phyloP scores from a whole-genome alignment of 2,113 vertebrate species.

The Ornithorhynchus anatinus region DNA sequence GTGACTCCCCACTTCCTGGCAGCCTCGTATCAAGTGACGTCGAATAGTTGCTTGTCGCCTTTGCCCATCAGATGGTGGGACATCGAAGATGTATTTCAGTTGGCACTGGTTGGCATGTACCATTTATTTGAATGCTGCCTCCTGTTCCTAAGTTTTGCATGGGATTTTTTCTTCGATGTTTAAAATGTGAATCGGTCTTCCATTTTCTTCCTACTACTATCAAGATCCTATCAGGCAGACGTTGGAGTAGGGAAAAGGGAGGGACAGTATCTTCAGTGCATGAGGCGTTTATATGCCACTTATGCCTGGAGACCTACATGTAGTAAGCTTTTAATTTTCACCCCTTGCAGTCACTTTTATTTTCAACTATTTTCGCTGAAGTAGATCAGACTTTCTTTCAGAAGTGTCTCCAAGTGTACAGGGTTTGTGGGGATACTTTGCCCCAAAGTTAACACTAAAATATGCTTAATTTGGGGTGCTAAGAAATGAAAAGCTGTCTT shows the following conservation, averaged over 20 bases:
- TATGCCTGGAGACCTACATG: too few species aligned
- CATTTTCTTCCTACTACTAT: not conserved
- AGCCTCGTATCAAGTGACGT: not conserved
- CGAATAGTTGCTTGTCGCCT: not conserved
- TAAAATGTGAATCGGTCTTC: not conserved
- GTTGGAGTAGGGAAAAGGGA: not conserved
- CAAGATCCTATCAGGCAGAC: not conserved
- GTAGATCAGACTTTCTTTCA: too few species aligned
- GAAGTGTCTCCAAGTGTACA: too few species aligned
- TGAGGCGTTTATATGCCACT: constrained; percentile 22
- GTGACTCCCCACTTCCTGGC: not conserved
- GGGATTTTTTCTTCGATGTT: not conserved
- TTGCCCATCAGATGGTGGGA: not conserved
- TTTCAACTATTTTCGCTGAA: too few species aligned
- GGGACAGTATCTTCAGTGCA: not conserved
- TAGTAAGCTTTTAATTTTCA: too few species aligned
- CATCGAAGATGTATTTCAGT: not conserved
- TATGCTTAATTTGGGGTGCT: too few species aligned
- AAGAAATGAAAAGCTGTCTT: too few species aligned
- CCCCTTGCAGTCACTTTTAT: too few species aligned
- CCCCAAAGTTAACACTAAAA: too few species aligned
- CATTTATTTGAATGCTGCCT: not conserved
- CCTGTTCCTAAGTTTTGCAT: constrained; percentile 13
- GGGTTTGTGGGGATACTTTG: too few species aligned
- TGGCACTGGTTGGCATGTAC: too few species aligned